Evolutionary conservation across 2,797 vertebrate species (phyloP).

Genomic region (Novumbra hubbsi): DNA sequence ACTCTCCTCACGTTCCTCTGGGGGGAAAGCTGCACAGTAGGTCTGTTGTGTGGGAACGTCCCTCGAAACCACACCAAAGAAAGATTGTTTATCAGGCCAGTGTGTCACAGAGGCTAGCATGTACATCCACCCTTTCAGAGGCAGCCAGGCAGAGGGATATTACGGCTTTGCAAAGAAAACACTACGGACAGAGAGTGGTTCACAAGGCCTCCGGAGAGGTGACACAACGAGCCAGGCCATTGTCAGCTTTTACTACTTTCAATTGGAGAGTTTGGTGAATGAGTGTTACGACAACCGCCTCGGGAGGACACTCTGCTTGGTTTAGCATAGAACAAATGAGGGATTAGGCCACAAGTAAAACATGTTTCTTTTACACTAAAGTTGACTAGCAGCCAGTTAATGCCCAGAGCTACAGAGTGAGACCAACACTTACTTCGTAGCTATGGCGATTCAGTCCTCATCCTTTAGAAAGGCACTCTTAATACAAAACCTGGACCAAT

Average conservation of each 20-base stretch:
- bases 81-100: constrained; percentile 2
- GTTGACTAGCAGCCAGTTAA: not conserved
- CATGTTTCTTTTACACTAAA: not conserved
- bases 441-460: not conserved
- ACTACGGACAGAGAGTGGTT: constrained; percentile 8
- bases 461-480: not conserved
- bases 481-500: too few relatives aligned
- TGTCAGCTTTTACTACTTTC: not conserved
- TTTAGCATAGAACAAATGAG: not conserved
- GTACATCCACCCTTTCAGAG: constrained; percentile 1
- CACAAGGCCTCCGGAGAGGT: not conserved
- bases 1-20: constrained; percentile 13
- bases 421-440: not conserved
- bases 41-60: constrained; percentile 13
- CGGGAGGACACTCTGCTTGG: not conserved
- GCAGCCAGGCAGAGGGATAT: not conserved
- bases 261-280: not conserved
- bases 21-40: constrained; percentile 17
- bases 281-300: not conserved
- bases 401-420: not conserved
- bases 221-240: constrained; percentile 29
- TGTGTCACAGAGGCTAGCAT: not conserved
- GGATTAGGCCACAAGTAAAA: not conserved
- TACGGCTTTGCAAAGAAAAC: not conserved
- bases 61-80: constrained; percentile 7